Conservation (phyloP, 1,140 invertebrate genomes). For the Coelopa frigida region DNA sequence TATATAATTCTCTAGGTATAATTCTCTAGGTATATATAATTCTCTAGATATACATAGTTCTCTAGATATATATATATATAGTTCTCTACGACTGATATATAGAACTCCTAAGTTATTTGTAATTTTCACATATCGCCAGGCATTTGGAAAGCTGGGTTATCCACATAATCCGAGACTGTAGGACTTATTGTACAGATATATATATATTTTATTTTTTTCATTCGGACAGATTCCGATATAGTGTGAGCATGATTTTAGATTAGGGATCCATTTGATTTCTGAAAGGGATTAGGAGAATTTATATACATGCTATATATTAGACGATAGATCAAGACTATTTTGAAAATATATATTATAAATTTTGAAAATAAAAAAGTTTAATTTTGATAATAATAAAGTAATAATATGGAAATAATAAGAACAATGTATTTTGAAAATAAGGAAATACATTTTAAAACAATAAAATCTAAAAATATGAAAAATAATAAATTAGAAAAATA, state of each 20-base stretch:
- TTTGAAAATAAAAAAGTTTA: slow-evolving; percentile 7
- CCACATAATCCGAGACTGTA: too few relatives aligned
- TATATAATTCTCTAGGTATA: background rate
- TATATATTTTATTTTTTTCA: too few relatives aligned
- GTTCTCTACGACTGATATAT: background rate
- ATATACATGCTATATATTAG: too few relatives aligned
- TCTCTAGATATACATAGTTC: background rate
- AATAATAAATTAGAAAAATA: background rate
- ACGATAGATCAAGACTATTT: background rate
- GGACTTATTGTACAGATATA: too few relatives aligned
- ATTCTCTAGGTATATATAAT: background rate
- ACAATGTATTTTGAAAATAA: background rate
- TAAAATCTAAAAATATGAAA: slow-evolving; percentile 1
- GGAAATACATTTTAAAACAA: background rate
- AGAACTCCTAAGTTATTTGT: background rate
- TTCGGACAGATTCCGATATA: too few relatives aligned
- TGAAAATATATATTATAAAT: background rate
- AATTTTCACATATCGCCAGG: too few relatives aligned
- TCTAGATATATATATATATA: slow-evolving; percentile 1
- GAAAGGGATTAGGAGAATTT: too few relatives aligned
- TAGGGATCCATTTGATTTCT: too few relatives aligned
- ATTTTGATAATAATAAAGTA: background rate
- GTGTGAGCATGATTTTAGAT: too few relatives aligned
- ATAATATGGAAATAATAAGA: slow-evolving; percentile 4
- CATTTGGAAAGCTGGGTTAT: too few relatives aligned